Evolutionary conservation across 1,140 invertebrate genomes (phyloP), one percentile per base, ranked within the genome.

Genomic region (Drosophila kikkawai): DNA sequence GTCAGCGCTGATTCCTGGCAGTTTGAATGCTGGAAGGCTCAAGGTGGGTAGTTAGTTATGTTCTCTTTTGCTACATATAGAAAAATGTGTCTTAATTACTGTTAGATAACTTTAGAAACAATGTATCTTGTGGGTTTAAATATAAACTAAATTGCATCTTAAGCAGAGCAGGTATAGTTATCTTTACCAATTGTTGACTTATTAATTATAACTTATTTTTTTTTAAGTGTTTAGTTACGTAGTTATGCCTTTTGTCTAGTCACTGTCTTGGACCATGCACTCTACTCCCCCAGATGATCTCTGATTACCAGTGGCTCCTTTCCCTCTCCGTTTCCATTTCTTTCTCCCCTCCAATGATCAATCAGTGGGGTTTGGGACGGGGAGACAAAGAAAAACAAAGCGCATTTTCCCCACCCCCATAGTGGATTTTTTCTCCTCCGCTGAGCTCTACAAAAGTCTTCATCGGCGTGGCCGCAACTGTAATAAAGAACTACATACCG

Each of bases 401-500:
- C 48, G 17, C 63, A 77, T 68, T 45, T 57, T 37, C 65, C 56
- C 64, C 75, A 48, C 56, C 57, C 56, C 57, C 57, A 61, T 32
- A 12, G 37, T 60, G 36, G 44, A 17, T 26, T 26, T 53, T 59
- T 61, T 53, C 53, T 64, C 48, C 41, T 63, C 39, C 22, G 19
- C 51, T 53, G 45, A 73, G 42, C 80, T 71, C 47, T 8, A 39
- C 66, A 51, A 83, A 70, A 71, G 48, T 67, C 73, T 66, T 71
- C 55, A 65, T 45, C 19, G 50, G 50, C 48, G 50, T 45, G 53
- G 50, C 55, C 67, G 36, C 47, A 71, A 66, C 63, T 48, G 68
- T 59, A 78, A 61, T 60, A 86, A 79, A 82, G 70, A 79, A 87
- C 66, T 59, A 58, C 75, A 71, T 59, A 57, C 66, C 67, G 50